A percentile compares a stretch with the other conserved stretches of the same genome.
These are phyloP conservation scores for Gallinago media DNA, from an alignment of 2,113 vertebrate species.

Conservation along the genomic window DNA sequence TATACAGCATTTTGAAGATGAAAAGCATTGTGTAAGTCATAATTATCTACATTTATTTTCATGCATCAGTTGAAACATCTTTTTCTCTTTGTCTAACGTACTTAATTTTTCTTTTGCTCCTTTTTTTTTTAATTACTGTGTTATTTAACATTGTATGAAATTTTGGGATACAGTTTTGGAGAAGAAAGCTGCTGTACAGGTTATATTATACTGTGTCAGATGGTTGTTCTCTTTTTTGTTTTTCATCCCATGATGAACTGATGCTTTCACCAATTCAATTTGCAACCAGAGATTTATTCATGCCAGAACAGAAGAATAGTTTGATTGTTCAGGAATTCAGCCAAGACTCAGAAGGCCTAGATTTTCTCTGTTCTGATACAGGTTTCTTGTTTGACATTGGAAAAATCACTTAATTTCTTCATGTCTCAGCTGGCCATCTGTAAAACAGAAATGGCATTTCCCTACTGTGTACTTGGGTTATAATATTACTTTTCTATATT, in stretches of 20 bases:
- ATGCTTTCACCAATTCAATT: constrained; percentile 5
- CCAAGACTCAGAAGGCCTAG: not conserved
- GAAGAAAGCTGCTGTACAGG: too few species aligned
- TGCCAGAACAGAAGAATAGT: constrained; percentile 25
- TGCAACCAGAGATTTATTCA: constrained; percentile 29
- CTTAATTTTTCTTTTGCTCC: constrained; percentile 8
- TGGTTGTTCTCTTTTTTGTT: constrained; percentile 5
- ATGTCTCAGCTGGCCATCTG: not conserved
- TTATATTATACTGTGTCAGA: constrained; percentile 10
- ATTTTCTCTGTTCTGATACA: not conserved
- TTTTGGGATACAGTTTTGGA: not conserved
- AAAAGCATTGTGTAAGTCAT: constrained; percentile 37
- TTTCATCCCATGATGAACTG: constrained; percentile 17
- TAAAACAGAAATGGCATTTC: constrained; percentile 15
- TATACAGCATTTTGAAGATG: constrained; percentile 55
- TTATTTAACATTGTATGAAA: constrained; percentile 27
- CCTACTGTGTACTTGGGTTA: not conserved
- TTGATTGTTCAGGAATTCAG: constrained; percentile 42
- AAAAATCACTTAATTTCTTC: not conserved
- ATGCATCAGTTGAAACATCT: constrained; percentile 62
- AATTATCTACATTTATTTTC: constrained; percentile 64
- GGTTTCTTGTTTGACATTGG: not conserved
- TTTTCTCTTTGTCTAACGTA: constrained; percentile 25
- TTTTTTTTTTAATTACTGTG: not conserved
- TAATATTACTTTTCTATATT: constrained; percentile 28